phyloP scores from a whole-genome alignment of 2,113 vertebrate species.

The Mormyrus iriodes region DNA sequence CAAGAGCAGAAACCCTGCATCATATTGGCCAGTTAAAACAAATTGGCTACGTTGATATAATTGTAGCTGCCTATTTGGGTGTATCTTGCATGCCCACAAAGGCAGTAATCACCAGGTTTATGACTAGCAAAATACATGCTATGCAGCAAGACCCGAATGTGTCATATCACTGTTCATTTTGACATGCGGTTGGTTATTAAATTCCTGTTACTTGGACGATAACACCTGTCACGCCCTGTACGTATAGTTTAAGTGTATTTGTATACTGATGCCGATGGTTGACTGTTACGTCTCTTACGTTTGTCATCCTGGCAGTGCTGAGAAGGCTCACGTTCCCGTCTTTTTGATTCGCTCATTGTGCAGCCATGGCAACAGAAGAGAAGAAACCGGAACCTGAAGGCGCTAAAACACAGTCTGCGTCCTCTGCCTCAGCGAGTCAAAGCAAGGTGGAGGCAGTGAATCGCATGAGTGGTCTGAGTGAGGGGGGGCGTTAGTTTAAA shows the following conservation, averaged over 20 bases:
- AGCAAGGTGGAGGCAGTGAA: slow-evolving; percentile 75
- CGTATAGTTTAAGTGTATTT: background rate
- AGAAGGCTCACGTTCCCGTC: slow-evolving; percentile 30
- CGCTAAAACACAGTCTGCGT: slow-evolving; percentile 80
- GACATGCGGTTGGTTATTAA: background rate
- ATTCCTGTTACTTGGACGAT: background rate
- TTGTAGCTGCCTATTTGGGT: background rate
- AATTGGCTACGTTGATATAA: background rate
- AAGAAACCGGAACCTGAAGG: slow-evolving; percentile 95
- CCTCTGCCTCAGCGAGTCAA: slow-evolving; percentile 86
- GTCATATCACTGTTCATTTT: background rate
- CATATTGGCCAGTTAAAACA: background rate
- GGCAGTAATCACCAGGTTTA: background rate
- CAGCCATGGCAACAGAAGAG: slow-evolving; percentile 94
- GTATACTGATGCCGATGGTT: background rate
- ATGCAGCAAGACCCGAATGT: background rate
- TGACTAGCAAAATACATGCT: background rate
- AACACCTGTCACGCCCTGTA: background rate
- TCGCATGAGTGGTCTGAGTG: no score
- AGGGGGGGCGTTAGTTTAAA: background rate
- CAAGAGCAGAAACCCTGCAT: background rate
- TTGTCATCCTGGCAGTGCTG: slow-evolving; percentile 16
- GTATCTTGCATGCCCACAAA: background rate
- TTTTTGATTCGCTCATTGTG: slow-evolving; percentile 30
- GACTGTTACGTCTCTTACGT: background rate